A percentile compares a stretch with the other conserved stretches of the same genome.
phyloP scores from a whole-genome alignment of 2,888 invertebrate species.

The Sceliomorpha sp. region DNA sequence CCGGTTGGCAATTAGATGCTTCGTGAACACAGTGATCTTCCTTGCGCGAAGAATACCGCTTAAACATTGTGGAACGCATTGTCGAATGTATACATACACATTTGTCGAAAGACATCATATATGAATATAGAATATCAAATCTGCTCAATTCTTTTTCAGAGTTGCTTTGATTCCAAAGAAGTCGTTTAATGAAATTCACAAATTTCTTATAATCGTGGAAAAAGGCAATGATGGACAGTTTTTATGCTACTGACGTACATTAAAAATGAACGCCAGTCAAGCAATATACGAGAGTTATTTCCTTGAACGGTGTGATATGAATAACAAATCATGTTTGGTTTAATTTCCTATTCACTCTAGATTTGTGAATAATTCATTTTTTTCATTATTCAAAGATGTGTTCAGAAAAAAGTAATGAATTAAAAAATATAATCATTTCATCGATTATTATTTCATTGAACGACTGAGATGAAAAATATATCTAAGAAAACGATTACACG shows the following conservation, averaged over 20 bases:
- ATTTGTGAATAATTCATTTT: no score
- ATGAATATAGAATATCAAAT: conserved; percentile 19
- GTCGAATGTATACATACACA: conserved; percentile 10
- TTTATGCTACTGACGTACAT: no score
- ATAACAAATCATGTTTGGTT: no score
- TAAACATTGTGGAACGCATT: conserved; percentile 22
- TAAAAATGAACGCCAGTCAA: no score
- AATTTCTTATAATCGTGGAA: background rate
- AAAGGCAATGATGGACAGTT: no score
- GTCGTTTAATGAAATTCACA: conserved; percentile 9
- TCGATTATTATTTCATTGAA: no score
- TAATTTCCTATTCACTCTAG: no score
- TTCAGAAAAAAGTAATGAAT: no score
- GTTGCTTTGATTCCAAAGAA: background rate
- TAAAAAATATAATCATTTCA: no score
- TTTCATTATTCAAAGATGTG: no score
- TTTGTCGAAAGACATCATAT: conserved; percentile 3
- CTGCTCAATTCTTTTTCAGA: background rate
- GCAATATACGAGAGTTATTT: no score
- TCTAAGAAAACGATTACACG: conserved; percentile 57
- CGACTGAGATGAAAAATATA: conserved; percentile 20
- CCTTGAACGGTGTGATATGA: no score
- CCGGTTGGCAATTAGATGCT: conserved; percentile 74
- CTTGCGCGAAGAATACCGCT: conserved; percentile 68
- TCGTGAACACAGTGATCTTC: conserved; percentile 74